phyloP scores from a whole-genome alignment of 2,113 vertebrate species.

The Sitta europaea region DNA sequence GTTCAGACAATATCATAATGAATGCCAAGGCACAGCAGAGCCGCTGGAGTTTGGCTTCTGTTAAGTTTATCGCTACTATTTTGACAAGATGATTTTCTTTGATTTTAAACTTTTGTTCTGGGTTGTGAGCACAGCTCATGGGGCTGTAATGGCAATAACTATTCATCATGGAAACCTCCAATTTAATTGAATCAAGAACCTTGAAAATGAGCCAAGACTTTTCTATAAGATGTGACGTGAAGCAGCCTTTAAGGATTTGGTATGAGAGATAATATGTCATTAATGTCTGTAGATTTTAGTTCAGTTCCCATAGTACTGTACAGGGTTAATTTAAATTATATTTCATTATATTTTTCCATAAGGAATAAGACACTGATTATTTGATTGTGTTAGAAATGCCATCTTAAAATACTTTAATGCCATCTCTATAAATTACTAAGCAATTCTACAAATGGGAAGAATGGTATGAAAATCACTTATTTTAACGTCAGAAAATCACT shows the following conservation, averaged over 20 bases:
- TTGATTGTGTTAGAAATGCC: background rate
- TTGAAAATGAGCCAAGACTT: constrained; percentile 34
- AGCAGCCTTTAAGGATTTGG: background rate
- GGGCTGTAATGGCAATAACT: background rate
- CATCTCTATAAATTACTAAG: background rate
- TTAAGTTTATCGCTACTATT: constrained; percentile 32
- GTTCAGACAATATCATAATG: constrained; percentile 39
- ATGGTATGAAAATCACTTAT: background rate
- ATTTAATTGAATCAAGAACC: constrained; percentile 39
- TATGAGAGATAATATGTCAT: background rate
- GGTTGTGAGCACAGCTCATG: background rate
- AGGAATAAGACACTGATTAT: background rate
- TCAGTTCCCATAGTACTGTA: background rate
- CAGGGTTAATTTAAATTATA: constrained; percentile 14
- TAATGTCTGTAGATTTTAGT: background rate
- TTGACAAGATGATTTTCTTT: constrained; percentile 33
- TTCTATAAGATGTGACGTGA: background rate
- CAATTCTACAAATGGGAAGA: background rate
- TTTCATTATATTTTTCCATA: background rate
- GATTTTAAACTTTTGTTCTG: constrained; percentile 41
- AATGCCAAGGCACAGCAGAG: constrained; percentile 24
- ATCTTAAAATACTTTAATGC: background rate
- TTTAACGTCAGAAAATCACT: background rate
- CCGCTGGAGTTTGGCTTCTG: background rate
- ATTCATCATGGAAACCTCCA: constrained; percentile 2